These are phyloP conservation scores for Hypolimnas misippus DNA, from an alignment of 2,888 invertebrate species.

Conservation along the genomic window DNA sequence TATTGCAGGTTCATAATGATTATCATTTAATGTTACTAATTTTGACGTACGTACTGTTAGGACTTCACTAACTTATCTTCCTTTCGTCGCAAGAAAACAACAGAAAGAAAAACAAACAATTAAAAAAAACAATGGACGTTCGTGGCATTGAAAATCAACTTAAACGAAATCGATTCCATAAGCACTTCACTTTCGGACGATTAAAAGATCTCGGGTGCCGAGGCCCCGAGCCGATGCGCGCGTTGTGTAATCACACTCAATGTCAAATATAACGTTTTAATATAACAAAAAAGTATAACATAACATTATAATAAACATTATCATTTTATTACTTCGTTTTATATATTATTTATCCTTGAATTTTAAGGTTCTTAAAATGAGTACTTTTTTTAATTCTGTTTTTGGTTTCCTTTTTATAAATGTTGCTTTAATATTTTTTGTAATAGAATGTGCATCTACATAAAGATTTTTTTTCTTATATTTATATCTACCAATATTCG, in stretches of 20 bases:
- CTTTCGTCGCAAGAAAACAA: not conserved
- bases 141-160: conserved; percentile 14
- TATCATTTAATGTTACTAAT: no score
- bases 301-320: no score
- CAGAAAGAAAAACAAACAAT: not conserved
- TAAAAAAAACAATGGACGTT: not conserved
- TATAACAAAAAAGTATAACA: not conserved
- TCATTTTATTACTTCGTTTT: no score
- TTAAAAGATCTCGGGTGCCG: conserved; percentile 26
- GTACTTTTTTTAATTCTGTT: no score
- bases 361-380: not conserved
- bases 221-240: conserved; percentile 19
- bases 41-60: no score
- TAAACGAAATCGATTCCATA: conserved; percentile 23
- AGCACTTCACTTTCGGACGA: conserved; percentile 27
- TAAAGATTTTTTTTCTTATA: no score
- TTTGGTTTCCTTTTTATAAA: no score
- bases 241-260: conserved; percentile 28
- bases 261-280: conserved; percentile 12
- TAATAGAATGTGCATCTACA: no score
- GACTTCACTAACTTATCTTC: no score
- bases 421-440: no score
- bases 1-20: no score
- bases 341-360: not conserved
- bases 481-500: no score